These are phyloP conservation scores for Arbacia lixula DNA, from an alignment of 53 echinoderm and acorn worm genomes.

Conservation along the genomic window DNA sequence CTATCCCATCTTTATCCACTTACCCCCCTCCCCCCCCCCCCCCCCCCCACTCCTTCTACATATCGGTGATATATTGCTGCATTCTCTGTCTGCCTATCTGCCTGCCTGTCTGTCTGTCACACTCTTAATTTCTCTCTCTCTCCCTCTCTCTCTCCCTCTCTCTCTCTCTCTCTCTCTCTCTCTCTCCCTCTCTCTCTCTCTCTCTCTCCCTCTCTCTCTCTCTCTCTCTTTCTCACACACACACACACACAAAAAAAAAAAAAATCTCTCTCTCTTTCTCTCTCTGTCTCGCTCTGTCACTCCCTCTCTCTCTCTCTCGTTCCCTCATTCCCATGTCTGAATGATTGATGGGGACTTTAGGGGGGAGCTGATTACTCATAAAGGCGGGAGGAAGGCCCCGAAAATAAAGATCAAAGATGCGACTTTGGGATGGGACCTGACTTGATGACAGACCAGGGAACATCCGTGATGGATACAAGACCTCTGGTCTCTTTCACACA, in stretches of 20 bases:
- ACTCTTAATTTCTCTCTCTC: not conserved
- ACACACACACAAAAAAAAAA: too few relatives aligned
- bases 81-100: too few relatives aligned
- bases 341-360: conserved; percentile 43
- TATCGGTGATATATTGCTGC: too few relatives aligned
- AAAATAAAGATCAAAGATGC: conserved; percentile 18
- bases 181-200: not conserved
- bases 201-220: too few relatives aligned
- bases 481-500: too few relatives aligned
- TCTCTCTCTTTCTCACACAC: too few relatives aligned
- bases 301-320: not conserved
- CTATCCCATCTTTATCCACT: too few relatives aligned
- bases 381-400: conserved; percentile 5
- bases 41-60: too few relatives aligned
- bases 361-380: conserved; percentile 54
- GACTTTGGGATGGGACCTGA: not conserved
- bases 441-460: not conserved
- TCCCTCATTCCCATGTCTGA: conserved; percentile 5
- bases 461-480: not conserved
- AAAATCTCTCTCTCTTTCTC: not conserved
- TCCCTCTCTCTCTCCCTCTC: not conserved
- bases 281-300: not conserved
- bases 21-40: too few relatives aligned
- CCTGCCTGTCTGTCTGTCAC: too few relatives aligned
- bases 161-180: not conserved